A percentile compares a stretch with the other conserved stretches of the same genome.
phyloP scores from a whole-genome alignment of 2,113 vertebrate species.

The Erinaceus europaeus region DNA sequence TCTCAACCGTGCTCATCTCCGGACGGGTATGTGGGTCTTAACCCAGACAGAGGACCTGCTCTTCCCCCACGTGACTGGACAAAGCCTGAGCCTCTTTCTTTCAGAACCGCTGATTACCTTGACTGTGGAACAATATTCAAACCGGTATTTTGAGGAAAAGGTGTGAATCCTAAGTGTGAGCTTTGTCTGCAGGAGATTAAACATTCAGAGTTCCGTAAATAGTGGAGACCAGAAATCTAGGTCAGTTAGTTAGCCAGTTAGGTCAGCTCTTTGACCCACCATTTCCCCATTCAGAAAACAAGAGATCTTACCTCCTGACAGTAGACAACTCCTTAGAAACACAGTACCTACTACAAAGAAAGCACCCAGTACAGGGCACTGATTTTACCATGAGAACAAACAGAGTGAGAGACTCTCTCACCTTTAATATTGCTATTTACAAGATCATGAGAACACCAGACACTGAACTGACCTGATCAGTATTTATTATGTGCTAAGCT shows the following conservation, averaged over 20 bases:
- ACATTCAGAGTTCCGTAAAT: not conserved
- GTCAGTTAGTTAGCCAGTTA: not conserved
- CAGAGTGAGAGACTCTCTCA: not conserved
- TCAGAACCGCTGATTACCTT: not conserved
- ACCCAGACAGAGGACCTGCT: not conserved
- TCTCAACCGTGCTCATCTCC: not conserved
- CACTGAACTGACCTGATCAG: not conserved
- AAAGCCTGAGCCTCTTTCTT: not conserved
- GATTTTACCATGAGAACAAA: not conserved
- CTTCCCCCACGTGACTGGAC: not conserved
- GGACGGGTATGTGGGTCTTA: accelerated
- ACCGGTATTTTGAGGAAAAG: not conserved
- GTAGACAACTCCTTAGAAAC: not conserved
- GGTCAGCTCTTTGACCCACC: not conserved
- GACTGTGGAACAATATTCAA: not conserved
- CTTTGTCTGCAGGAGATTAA: not conserved
- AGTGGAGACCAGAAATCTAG: not conserved
- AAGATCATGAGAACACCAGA: not conserved
- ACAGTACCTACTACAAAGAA: not conserved
- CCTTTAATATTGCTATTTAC: not conserved
- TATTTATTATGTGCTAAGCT: not conserved
- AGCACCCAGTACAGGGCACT: not conserved
- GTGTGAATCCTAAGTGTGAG: not conserved
- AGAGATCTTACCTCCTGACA: not conserved
- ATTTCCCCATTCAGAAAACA: not conserved